A percentile compares a stretch with the other conserved stretches of the same genome.
Evolutionary conservation across 1,140 invertebrate genomes (phyloP).

Genomic region (Tetraneura akinire): DNA sequence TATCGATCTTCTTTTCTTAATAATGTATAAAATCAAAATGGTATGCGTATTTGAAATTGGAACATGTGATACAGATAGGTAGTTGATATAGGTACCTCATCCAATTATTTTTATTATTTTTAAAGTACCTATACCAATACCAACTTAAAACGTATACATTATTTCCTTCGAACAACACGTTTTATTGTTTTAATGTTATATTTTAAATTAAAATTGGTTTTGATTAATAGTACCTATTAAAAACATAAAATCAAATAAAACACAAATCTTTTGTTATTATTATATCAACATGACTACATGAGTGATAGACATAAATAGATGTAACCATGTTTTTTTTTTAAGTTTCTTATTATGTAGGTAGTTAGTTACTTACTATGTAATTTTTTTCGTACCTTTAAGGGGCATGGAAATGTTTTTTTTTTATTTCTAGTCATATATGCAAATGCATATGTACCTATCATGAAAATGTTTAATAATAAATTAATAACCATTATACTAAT

Average conservation of each 20-base stretch:
- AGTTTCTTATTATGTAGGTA: neutral
- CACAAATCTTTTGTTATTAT: neutral
- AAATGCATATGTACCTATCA: too few relatives aligned
- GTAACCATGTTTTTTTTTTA: too few relatives aligned
- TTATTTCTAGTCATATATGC: slow-evolving; percentile 33
- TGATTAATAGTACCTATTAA: neutral
- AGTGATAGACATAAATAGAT: neutral
- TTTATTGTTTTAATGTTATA: neutral
- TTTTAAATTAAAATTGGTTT: neutral
- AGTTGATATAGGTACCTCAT: neutral
- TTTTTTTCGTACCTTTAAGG: neutral
- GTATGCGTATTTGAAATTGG: neutral
- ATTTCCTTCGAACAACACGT: neutral
- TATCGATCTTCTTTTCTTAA: too few relatives aligned
- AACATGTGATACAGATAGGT: neutral
- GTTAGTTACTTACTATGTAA: neutral
- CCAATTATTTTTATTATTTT: neutral
- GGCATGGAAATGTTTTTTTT: slow-evolving; percentile 21
- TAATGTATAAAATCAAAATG: neutral
- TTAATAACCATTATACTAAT: neutral
- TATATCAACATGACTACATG: neutral
- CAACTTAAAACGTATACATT: neutral
- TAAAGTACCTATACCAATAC: too few relatives aligned
- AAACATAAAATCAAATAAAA: neutral
- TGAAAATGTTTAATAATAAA: neutral